Conservation (phyloP, 92 coral and sea anemone species). For the Bergia puertoricense region DNA sequence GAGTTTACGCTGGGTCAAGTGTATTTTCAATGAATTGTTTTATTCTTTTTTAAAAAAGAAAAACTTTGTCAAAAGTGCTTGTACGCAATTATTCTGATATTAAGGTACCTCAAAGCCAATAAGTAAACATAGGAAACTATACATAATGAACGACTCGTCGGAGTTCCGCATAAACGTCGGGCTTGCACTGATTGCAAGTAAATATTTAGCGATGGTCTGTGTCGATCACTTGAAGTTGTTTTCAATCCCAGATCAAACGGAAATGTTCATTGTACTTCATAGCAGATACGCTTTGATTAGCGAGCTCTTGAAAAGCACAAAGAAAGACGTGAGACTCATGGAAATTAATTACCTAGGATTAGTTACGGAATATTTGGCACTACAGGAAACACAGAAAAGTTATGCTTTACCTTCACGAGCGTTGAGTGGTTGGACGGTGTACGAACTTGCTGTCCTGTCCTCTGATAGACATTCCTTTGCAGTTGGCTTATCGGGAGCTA, state of each 20-base stretch:
- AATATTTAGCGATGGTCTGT: neutral
- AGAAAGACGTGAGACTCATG: no score
- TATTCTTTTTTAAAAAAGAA: neutral
- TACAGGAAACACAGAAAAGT: neutral
- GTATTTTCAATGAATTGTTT: slow-evolving; percentile 1
- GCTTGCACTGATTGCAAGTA: neutral
- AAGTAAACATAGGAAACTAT: slow-evolving; percentile 23
- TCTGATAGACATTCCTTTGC: neutral
- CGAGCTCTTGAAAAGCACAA: no score
- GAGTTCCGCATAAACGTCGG: slow-evolving; percentile 4
- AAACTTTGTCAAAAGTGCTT: slow-evolving; percentile 8
- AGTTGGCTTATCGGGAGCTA: slow-evolving; percentile 39
- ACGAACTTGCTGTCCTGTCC: neutral
- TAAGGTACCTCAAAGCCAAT: neutral
- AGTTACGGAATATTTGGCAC: neutral
- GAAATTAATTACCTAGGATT: neutral
- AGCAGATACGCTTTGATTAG: neutral
- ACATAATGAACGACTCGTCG: neutral
- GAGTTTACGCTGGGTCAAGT: slow-evolving; percentile 26
- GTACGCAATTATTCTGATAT: neutral
- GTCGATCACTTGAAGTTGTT: neutral
- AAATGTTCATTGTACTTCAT: neutral
- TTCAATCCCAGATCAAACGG: neutral
- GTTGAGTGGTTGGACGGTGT: neutral
- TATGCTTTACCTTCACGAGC: slow-evolving; percentile 24